These are phyloP conservation scores for Magallana angulata DNA, from an alignment of 1,140 invertebrate species.

Conservation along the genomic window DNA sequence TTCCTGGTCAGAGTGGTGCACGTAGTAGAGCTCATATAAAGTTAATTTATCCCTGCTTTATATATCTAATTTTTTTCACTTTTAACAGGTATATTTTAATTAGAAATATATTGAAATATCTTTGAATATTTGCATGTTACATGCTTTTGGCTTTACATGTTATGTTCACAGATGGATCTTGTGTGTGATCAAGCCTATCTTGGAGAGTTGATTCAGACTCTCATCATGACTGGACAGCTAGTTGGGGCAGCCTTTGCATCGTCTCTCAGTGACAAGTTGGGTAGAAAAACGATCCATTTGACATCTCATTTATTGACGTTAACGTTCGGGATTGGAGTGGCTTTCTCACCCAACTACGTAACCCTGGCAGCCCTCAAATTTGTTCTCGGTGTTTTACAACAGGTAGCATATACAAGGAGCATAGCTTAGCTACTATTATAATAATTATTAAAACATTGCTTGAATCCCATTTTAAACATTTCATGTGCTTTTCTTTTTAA, in stretches of 20 bases:
- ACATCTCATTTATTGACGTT: neutral
- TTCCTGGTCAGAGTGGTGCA: too few relatives aligned
- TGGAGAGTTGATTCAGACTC: conserved; percentile 85
- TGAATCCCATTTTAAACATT: too few relatives aligned
- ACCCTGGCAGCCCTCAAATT: conserved; percentile 23
- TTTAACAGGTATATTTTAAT: too few relatives aligned
- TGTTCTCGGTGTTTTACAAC: conserved; percentile 58
- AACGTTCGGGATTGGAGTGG: neutral
- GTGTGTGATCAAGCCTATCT: conserved; percentile 87
- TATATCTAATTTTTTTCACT: too few relatives aligned
- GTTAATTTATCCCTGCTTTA: too few relatives aligned
- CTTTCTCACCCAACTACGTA: conserved; percentile 15
- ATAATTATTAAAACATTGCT: too few relatives aligned
- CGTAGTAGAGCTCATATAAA: too few relatives aligned
- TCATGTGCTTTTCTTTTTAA: too few relatives aligned
- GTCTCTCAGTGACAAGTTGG: conserved; percentile 79
- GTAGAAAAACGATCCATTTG: conserved; percentile 55
- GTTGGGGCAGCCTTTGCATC: conserved; percentile 89
- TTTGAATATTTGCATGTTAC: neutral
- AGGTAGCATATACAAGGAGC: conserved; percentile 46
- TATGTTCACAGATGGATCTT: conserved; percentile 85
- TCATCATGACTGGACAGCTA: conserved; percentile 87
- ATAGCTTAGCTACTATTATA: too few relatives aligned
- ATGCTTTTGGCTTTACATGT: neutral
- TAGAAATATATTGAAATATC: too few relatives aligned